Conservation (phyloP, 2,888 invertebrate genomes). For the Eilema caniola region DNA sequence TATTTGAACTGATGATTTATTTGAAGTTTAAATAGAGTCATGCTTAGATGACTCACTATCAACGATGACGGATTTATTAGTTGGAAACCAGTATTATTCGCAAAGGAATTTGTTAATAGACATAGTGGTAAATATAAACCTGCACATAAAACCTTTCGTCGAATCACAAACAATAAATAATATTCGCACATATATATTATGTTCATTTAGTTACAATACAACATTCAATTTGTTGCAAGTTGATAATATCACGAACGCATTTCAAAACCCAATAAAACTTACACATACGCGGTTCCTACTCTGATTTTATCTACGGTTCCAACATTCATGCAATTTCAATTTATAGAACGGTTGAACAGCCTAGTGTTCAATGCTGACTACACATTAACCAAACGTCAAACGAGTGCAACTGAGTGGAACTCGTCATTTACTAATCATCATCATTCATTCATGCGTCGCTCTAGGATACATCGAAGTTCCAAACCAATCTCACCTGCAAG, state of each 20-base stretch:
- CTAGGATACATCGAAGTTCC: too few species aligned
- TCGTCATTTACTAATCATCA: too few species aligned
- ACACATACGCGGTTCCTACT: conserved; percentile 14
- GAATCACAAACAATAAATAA: background rate
- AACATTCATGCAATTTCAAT: conserved; percentile 22
- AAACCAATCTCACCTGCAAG: too few species aligned
- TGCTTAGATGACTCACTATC: background rate
- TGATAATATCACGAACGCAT: conserved; percentile 25
- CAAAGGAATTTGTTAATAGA: background rate
- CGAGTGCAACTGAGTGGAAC: background rate
- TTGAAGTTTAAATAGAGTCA: background rate
- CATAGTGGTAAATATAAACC: background rate
- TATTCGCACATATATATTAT: background rate
- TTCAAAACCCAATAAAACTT: conserved; percentile 30
- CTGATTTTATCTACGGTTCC: conserved; percentile 25
- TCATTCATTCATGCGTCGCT: background rate
- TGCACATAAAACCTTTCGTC: background rate
- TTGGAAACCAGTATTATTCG: background rate
- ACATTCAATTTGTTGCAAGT: conserved; percentile 13
- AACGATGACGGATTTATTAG: background rate
- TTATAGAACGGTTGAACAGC: background rate
- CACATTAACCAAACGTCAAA: background rate
- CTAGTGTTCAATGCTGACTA: background rate
- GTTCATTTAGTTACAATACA: conserved; percentile 8
- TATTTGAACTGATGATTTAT: background rate